Conservation (phyloP, 2,113 vertebrate genomes). For the Apodemus sylvaticus region DNA sequence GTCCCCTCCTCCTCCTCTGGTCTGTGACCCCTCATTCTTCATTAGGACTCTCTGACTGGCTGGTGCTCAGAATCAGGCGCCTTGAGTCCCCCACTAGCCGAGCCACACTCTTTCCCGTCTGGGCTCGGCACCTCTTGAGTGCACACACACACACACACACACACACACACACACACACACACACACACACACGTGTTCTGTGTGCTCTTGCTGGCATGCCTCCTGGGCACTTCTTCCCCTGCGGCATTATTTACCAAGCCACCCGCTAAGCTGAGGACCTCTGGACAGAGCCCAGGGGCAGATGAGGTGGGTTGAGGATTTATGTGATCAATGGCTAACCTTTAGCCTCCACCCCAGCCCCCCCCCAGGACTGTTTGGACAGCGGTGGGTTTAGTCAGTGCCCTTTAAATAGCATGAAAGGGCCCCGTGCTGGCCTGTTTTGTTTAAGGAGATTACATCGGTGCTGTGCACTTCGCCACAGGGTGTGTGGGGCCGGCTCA, state of each 20-base stretch:
- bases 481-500: constrained; percentile 71
- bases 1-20: not conserved
- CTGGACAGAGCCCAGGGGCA: not conserved
- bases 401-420: constrained; percentile 76
- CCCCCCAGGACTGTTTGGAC: constrained; percentile 65
- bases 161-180: too few species aligned
- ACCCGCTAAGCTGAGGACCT: not conserved
- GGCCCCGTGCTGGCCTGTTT: constrained; percentile 53
- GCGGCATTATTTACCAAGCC: not conserved
- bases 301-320: not conserved
- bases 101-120: too few species aligned
- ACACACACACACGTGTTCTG: not conserved
- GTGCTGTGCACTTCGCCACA: constrained; percentile 49
- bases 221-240: not conserved
- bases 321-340: constrained; percentile 31
- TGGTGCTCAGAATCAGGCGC: accelerated
- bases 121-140: not conserved
- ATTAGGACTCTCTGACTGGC: not conserved
- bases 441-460: constrained; percentile 61
- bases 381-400: constrained; percentile 60
- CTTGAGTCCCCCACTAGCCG: not conserved
- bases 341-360: constrained; percentile 54
- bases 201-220: accelerated
- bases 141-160: too few species aligned
- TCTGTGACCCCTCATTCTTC: not conserved